A percentile compares a stretch with the other conserved stretches of the same genome.
phyloP scores from a whole-genome alignment of 2,113 vertebrate species.

The Eleginops maclovinus region DNA sequence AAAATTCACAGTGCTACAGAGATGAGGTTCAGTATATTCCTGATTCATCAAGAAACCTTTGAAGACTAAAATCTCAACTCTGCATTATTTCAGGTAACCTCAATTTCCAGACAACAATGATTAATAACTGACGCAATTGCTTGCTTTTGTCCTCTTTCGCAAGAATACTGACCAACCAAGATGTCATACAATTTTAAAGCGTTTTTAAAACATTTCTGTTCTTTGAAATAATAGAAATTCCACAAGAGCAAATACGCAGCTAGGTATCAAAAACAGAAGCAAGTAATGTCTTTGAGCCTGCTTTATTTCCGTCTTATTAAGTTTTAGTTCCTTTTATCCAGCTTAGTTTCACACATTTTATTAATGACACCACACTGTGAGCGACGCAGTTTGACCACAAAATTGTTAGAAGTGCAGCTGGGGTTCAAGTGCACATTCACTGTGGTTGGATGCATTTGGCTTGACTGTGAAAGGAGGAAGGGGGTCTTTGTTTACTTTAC shows the following conservation, averaged over 20 bases:
- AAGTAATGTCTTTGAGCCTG: neutral
- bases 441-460: neutral
- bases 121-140: neutral
- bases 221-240: conserved; percentile 36
- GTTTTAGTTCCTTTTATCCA: neutral
- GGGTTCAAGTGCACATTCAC: neutral
- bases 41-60: neutral
- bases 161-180: neutral
- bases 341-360: neutral
- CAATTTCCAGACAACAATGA: conserved; percentile 15
- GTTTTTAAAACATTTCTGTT: neutral
- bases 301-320: neutral
- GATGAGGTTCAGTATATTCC: conserved; percentile 6
- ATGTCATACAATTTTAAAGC: neutral
- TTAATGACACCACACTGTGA: neutral
- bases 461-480: neutral
- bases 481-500: neutral
- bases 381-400: conserved; percentile 8
- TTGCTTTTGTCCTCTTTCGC: neutral
- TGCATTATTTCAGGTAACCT: conserved; percentile 2
- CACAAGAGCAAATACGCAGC: neutral
- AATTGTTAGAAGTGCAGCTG: neutral
- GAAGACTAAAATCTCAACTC: neutral
- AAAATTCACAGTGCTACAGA: neutral
- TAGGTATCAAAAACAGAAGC: neutral